phyloP scores from a whole-genome alignment of 1,140 invertebrate genomes.

The Zaprionus capensis region DNA sequence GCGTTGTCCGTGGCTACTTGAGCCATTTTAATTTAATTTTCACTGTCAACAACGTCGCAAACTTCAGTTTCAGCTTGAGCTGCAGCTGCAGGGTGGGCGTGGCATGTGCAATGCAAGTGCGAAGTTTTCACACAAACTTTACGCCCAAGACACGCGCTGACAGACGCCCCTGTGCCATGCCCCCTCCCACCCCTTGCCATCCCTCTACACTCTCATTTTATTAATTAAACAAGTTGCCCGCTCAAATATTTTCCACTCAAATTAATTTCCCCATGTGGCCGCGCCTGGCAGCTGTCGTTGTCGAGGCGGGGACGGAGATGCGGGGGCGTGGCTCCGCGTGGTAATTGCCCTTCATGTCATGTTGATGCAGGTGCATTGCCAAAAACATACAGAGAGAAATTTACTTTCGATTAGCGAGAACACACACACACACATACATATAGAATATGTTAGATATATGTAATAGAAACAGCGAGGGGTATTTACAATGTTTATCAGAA shows the following conservation, averaged over 20 bases:
- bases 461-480: constrained; percentile 1
- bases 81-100: constrained; percentile 28
- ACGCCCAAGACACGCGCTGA: constrained; percentile 71
- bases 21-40: constrained; percentile 48
- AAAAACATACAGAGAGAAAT: constrained; percentile 21
- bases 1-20: constrained; percentile 12
- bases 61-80: constrained; percentile 10
- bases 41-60: constrained; percentile 28
- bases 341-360: constrained; percentile 32
- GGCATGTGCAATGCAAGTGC: constrained; percentile 7
- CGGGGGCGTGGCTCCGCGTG: neutral
- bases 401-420: constrained; percentile 32
- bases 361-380: constrained; percentile 33
- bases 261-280: constrained; percentile 79
- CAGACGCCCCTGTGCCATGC: constrained; percentile 51
- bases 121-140: constrained; percentile 66
- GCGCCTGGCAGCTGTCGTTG: constrained; percentile 69
- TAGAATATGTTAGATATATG: neutral
- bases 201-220: constrained; percentile 52
- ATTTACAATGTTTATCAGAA: constrained; percentile 10
- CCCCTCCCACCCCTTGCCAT: neutral
- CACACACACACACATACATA: neutral
- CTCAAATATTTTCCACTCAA: constrained; percentile 79
- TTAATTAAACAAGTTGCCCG: constrained; percentile 79
- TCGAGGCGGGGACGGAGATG: neutral